These are phyloP conservation scores for Ischnus inquisitorius DNA, from an alignment of 2,888 invertebrate genomes.

Conservation along the genomic window DNA sequence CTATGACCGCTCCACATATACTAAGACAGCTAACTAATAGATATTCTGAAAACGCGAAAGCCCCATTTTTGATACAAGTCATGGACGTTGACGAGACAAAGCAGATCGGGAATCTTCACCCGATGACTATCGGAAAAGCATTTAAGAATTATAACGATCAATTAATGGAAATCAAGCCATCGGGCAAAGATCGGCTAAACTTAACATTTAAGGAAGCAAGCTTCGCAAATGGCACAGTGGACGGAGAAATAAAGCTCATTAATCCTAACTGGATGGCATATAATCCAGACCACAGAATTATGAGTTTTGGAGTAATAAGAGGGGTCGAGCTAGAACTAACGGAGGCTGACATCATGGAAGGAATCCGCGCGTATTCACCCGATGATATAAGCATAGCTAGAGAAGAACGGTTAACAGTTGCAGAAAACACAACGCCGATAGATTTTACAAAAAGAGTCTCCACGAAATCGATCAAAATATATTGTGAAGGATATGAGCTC, in stretches of 20 bases:
- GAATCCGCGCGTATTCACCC: not conserved
- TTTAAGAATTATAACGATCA: not conserved
- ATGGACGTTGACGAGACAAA: not conserved
- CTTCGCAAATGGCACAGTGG: not conserved
- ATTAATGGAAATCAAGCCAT: slow-evolving; percentile 4
- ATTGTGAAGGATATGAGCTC: not conserved
- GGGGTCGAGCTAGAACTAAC: too few species aligned
- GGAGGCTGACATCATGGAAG: not conserved
- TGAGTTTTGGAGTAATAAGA: not conserved
- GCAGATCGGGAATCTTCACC: not conserved
- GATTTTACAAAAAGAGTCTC: too few species aligned
- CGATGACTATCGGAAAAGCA: not conserved
- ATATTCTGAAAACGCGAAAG: too few species aligned
- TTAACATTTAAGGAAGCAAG: not conserved
- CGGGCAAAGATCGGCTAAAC: not conserved
- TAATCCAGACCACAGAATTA: not conserved
- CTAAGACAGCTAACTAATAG: too few species aligned
- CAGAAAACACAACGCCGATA: too few species aligned
- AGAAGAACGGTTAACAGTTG: not conserved
- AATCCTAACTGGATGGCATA: not conserved
- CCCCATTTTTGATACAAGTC: too few species aligned
- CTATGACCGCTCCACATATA: too few species aligned
- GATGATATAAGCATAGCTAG: not conserved
- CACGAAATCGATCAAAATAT: not conserved
- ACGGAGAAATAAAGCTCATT: not conserved